A percentile compares a stretch with the other conserved stretches of the same genome.
Conservation (phyloP, 2,113 vertebrate species). For the Ardeotis arabs region DNA sequence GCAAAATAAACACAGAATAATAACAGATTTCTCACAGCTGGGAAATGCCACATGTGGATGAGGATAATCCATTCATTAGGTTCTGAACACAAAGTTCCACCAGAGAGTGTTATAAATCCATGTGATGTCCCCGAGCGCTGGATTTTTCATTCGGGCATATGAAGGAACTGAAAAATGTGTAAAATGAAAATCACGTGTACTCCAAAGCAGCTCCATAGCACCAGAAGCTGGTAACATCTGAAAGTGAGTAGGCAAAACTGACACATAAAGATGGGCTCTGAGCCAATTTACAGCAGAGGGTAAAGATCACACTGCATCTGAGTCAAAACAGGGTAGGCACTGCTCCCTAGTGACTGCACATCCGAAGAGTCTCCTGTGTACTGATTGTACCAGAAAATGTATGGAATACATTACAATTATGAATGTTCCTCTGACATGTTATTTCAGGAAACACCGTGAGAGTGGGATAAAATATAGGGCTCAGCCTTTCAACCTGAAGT, state of each 20-base stretch:
- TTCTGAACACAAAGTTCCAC: neutral
- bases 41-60: slow-evolving; percentile 4
- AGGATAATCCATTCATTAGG: slow-evolving; percentile 26
- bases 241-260: slow-evolving; percentile 47
- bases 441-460: neutral
- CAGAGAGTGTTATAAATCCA: slow-evolving; percentile 3
- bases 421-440: neutral
- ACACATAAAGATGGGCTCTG: slow-evolving; percentile 58
- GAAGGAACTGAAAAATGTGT: slow-evolving; percentile 38
- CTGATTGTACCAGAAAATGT: slow-evolving; percentile 9
- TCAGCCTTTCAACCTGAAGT: neutral
- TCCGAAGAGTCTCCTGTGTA: neutral
- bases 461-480: neutral
- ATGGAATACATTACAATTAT: slow-evolving; percentile 38
- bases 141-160: slow-evolving; percentile 11
- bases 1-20: slow-evolving; percentile 18
- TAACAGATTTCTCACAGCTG: neutral
- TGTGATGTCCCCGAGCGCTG: neutral
- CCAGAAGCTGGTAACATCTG: slow-evolving; percentile 52
- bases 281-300: slow-evolving; percentile 51
- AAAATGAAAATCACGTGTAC: slow-evolving; percentile 62
- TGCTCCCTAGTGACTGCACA: slow-evolving; percentile 7
- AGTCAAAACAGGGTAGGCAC: slow-evolving; percentile 17
- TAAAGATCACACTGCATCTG: slow-evolving; percentile 41
- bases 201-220: neutral